Evolutionary conservation across 2,888 invertebrate genomes (phyloP).

Genomic region (Notodonta dromedarius): DNA sequence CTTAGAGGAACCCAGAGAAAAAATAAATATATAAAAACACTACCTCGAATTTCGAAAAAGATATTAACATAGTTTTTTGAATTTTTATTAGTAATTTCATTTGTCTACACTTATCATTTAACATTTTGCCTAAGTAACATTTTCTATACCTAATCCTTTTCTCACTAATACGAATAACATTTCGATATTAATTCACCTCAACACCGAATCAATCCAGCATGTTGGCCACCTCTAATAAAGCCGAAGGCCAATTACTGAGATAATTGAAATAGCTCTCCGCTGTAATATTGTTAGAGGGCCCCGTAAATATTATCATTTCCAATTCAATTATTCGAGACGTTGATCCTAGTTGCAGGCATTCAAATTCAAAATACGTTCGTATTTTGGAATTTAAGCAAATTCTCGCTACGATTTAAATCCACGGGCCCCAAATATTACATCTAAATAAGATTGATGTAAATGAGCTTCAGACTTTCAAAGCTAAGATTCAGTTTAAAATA

Average conservation of each 20-base stretch:
- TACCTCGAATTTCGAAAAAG: too few relatives aligned
- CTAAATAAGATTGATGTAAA: background rate
- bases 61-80: too few relatives aligned
- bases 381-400: slow-evolving; percentile 5
- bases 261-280: slow-evolving; percentile 32
- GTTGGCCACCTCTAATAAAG: slow-evolving; percentile 23
- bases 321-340: slow-evolving; percentile 20
- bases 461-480: background rate
- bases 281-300: slow-evolving; percentile 19
- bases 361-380: background rate
- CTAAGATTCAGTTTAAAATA: background rate
- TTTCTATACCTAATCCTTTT: background rate
- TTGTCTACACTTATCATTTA: too few relatives aligned
- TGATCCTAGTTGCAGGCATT: slow-evolving; percentile 6
- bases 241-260: slow-evolving; percentile 32
- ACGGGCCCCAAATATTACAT: slow-evolving; percentile 3
- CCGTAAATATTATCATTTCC: slow-evolving; percentile 28
- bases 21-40: too few relatives aligned
- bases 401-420: slow-evolving; percentile 5
- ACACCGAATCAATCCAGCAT: slow-evolving; percentile 22
- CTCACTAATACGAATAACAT: background rate
- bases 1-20: too few relatives aligned
- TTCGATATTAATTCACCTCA: slow-evolving; percentile 24
- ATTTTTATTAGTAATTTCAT: too few relatives aligned
- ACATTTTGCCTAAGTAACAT: too few relatives aligned